Evolutionary conservation across 2,797 vertebrate species (phyloP).

Genomic region (Molossus alvarezi): DNA sequence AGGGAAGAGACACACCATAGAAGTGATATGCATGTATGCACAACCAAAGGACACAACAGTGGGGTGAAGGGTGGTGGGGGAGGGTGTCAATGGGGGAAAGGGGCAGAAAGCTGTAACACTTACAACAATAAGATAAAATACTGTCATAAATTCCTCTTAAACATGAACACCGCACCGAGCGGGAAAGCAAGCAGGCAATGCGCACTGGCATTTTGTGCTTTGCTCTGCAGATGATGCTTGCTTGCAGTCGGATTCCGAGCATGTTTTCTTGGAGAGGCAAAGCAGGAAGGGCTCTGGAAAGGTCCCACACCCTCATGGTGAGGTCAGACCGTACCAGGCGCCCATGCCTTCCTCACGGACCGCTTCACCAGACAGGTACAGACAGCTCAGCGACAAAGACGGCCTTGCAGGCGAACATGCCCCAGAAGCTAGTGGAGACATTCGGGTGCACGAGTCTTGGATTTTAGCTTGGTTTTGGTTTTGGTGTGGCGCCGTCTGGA

Average conservation of each 20-base stretch:
- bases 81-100: too few species aligned
- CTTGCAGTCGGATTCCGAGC: slow-evolving; percentile 26
- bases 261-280: background rate
- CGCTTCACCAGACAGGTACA: background rate
- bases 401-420: background rate
- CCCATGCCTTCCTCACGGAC: slow-evolving; percentile 3
- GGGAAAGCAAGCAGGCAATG: background rate
- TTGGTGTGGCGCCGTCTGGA: background rate
- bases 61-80: too few species aligned
- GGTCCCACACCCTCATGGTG: background rate
- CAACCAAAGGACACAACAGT: too few species aligned
- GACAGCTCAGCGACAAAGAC: slow-evolving; percentile 12
- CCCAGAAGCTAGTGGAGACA: background rate
- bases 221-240: background rate
- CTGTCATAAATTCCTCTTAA: background rate
- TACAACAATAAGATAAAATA: background rate
- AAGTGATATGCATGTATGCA: too few species aligned
- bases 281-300: background rate
- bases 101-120: too few species aligned
- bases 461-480: background rate
- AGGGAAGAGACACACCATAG: too few species aligned
- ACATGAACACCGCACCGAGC: background rate
- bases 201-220: background rate
- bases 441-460: background rate
- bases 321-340: background rate